Evolutionary conservation across 2,113 vertebrate species (phyloP), one percentile per base, ranked within the genome.

Genomic region (Protobothrops mucrosquamatus): DNA sequence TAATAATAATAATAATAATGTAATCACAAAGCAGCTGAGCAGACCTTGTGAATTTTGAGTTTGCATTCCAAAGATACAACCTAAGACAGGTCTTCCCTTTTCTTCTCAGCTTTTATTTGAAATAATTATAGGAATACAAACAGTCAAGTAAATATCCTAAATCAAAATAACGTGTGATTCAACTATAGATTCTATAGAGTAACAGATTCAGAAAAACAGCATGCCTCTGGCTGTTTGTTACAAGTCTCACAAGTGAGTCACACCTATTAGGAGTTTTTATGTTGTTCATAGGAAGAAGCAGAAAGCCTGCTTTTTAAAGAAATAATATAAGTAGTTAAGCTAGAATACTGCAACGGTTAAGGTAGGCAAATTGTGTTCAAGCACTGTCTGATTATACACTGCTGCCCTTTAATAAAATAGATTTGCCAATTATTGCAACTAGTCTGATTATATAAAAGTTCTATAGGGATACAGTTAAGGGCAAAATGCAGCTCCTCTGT

Each of bases 91-190:
- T 89, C n/a, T 11, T n/a, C 56, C 48, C 20, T 91, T 92, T 94
- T 90, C 88, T 61, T 93, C 69, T 89, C 11, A 61, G 24, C 9
- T 61, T 43, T 94, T 91, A 26, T 91, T 87, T 0, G 52, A 81
- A 51, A 87, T 6, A 59, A 2, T 87, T 90, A 87, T 87, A 93
- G 39, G 20, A 0, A 51, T n/a, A 2, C n/a, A 92, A 64, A 0
- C 11, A 90, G 4, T 90, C 20, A 74, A 94, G 92, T 22, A 94
- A 95, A 29, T 14, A 61, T 89, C 85, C 26, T 48, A 93, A 92
- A 52, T 9, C 0, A 92, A 57, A 2, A 3, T 2, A 89, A 22
- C 0, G 85, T 57, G 26, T 12, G 22, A 8, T 52, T 15, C 74
- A 92, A 92, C 4, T 64, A 14, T 6, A 15, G 6, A 88, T 0